Evolutionary conservation across 2,888 invertebrate species (phyloP).

Genomic region (Andrena fulva): DNA sequence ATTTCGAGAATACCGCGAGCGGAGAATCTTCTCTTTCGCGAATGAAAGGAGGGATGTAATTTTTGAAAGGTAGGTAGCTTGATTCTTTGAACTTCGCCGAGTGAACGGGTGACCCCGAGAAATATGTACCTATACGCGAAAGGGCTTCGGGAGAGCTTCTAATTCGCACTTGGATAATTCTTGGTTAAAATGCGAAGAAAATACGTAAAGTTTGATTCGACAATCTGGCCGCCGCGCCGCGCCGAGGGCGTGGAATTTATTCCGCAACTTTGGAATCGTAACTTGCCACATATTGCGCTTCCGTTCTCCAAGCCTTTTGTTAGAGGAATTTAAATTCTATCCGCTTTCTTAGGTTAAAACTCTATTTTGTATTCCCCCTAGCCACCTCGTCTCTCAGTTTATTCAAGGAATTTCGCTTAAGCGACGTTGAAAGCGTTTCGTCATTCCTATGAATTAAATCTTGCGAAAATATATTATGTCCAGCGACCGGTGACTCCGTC

Average conservation of each 20-base stretch:
- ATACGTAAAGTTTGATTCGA: conserved; percentile 50
- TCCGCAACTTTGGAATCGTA: conserved; percentile 52
- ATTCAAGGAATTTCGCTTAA: conserved; percentile 51
- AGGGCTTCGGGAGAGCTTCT: too few relatives aligned
- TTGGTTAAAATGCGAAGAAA: conserved; percentile 17
- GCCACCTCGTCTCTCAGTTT: conserved; percentile 31
- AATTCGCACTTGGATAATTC: conserved; percentile 28
- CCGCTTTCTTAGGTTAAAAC: conserved; percentile 58
- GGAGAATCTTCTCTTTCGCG: not conserved
- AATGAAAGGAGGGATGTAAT: not conserved
- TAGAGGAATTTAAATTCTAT: conserved; percentile 61
- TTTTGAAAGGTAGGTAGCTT: not conserved
- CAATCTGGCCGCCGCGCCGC: conserved; percentile 4
- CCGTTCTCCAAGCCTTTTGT: conserved; percentile 17
- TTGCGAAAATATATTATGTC: not conserved
- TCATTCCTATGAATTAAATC: conserved; percentile 30
- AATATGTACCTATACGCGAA: too few relatives aligned
- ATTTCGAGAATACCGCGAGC: too few relatives aligned
- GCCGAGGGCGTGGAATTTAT: conserved; percentile 46
- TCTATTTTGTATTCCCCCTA: conserved; percentile 56
- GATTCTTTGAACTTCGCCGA: conserved; percentile 5
- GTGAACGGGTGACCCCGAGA: not conserved
- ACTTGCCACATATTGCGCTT: conserved; percentile 40
- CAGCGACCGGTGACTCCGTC: not conserved
- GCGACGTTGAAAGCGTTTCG: conserved; percentile 27